Base-by-base conservation (phyloP, 2,888 invertebrate species). In the Crematogaster levior region DNA sequence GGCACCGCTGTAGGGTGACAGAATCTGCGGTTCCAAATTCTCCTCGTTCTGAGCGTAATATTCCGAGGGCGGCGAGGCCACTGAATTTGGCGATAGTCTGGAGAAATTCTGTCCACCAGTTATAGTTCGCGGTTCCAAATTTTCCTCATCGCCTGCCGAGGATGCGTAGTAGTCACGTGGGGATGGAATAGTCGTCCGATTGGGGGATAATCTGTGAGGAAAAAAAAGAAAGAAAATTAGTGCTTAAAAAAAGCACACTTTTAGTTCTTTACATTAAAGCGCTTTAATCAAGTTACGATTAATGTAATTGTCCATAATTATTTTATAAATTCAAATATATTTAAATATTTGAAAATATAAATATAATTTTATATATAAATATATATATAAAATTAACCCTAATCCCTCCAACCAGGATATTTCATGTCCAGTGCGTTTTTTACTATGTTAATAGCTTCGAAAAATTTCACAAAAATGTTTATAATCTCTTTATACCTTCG, bases 121-220 rank as follows among this genome's bases (percentile, higher is more conserved):
- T 9, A 73, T 53, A 10, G 83, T 86, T 24, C 86, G 88, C 3
- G 94, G 94, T 73, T 94, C 94, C 12, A 94, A 89, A 77, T 94
- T 94, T 77, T 94, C 94, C 81, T 94, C 94, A 84, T 94, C 94
- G 21, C 94, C 94, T 43, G 90, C 90, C 1, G 92, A 87, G 9
- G 90, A 90, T 6, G 91, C 91, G 75, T 93, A 93, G 58, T 91
- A 93, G 34, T 93, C 92, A n/a, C 86, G 90, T 0, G 92, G 91
- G 4, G 93, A 92, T 18, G 90, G 61, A 4, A 88, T 82, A 3
- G 86, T 65, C 0, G 81, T 92, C 85, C 81, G 90, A 63, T 92
- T 93, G 18, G 94, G 94, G 3, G 94, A 93, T 6, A 93, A 85
- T 88, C 94, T 94, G 90, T 1, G 87, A 90, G 21, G 9, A 40